These are phyloP conservation scores for Emydoidea blandingii DNA, from an alignment of 2,797 vertebrate genomes.

Conservation along the genomic window DNA sequence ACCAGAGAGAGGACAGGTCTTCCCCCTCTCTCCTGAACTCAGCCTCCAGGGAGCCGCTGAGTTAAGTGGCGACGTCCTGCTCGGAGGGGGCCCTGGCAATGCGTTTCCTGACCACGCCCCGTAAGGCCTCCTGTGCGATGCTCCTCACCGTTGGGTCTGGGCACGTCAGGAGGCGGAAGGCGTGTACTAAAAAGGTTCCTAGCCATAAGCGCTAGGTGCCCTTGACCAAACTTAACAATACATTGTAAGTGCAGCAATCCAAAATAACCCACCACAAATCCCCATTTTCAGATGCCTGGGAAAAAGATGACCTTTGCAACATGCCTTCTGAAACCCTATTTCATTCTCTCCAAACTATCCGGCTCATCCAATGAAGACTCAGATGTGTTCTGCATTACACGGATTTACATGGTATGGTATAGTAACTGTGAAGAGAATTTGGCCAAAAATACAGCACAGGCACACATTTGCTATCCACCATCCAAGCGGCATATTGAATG, in stretches of 20 bases:
- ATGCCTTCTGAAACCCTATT: not conserved
- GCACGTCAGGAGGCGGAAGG: too few species aligned
- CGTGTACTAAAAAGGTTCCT: not conserved
- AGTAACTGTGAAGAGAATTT: not conserved
- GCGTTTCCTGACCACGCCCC: too few species aligned
- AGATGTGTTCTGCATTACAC: not conserved
- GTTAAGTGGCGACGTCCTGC: too few species aligned
- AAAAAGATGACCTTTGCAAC: not conserved
- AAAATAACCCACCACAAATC: not conserved
- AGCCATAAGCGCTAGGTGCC: not conserved
- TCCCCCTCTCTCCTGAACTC: too few species aligned
- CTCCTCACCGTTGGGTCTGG: too few species aligned
- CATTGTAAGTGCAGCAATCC: not conserved
- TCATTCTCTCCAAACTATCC: not conserved
- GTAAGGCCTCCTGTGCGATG: too few species aligned
- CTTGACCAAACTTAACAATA: not conserved
- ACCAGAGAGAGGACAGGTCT: too few species aligned
- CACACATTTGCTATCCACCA: not conserved
- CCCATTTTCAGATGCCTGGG: not conserved
- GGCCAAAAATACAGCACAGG: rapidly evolving
- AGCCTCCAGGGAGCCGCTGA: too few species aligned
- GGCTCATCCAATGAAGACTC: not conserved
- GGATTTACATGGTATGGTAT: not conserved
- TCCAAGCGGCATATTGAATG: not conserved
- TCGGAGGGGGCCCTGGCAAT: too few species aligned